Base-by-base conservation (phyloP, 1,140 invertebrate genomes). In the Drosophila serrata region DNA sequence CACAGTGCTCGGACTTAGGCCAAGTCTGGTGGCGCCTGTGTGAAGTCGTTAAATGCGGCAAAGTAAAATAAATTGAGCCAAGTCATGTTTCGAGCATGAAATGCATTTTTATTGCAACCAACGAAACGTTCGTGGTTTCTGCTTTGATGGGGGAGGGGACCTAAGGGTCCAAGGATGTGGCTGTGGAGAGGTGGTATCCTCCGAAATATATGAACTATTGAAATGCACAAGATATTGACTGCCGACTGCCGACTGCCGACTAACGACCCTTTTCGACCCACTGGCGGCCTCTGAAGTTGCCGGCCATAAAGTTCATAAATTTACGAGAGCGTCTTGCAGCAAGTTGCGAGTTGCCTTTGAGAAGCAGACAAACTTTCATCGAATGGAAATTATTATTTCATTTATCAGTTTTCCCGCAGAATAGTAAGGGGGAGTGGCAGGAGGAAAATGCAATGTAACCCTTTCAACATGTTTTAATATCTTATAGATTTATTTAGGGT, bases 41-140 rank as follows among this genome's bases (percentile, higher is more conserved):
- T 88, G 85, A 88, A 88, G 81, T 88, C 85, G 85, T 90, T 90
- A 90, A 90, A 90, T 90, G 85, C 85, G 85, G 81, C 85, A 90
- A 85, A 90, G 69, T 90, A 90, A 90, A 90, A 90, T 90, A 90
- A 90, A 90, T 90, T 85, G 85, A 85, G 78, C 68, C 85, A 90
- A 90, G 85, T 90, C 86, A 85, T 90, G 85, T 90, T 90, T 80
- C 72, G 76, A 67, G 84, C 84, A 88, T 88, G 84, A 88, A 88
- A 88, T 90, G 81, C 78, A 90, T 90, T 90, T 90, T 90, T 90
- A 90, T 90, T 81, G 78, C 85, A 69, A 12, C 75, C 62, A 58
- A 63, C 73, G 31, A 60, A 55, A 55, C 51, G 51, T 77, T 55
- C 27, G 57, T 45, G 49, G 40, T 8, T 8, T 19, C 15, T 24